These are phyloP conservation scores for Nymphalis polychloros DNA, from an alignment of 2,888 invertebrate genomes.

Conservation along the genomic window DNA sequence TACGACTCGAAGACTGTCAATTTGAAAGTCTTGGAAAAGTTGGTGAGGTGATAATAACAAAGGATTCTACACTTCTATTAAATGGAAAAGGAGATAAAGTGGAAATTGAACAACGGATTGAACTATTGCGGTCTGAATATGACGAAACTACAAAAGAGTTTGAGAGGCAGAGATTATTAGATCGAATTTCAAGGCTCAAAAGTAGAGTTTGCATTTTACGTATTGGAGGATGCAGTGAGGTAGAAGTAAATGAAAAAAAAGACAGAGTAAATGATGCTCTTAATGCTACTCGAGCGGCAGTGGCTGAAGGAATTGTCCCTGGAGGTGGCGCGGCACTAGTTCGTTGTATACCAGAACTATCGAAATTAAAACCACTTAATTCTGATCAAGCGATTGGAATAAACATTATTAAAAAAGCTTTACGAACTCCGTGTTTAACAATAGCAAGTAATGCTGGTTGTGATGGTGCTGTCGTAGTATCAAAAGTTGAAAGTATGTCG, in stretches of 20 bases:
- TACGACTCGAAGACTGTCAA: constrained; percentile 93
- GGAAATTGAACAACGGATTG: constrained; percentile 89
- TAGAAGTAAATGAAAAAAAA: constrained; percentile 98
- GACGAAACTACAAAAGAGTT: constrained; percentile 91
- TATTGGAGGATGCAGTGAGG: constrained; percentile 92
- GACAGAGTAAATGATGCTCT: constrained; percentile 97
- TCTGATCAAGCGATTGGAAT: constrained; percentile 89
- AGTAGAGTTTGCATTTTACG: constrained; percentile 88
- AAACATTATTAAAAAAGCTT: constrained; percentile 90
- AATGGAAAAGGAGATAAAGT: constrained; percentile 88
- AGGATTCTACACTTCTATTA: constrained; percentile 90
- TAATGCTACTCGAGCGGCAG: constrained; percentile 96
- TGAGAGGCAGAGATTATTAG: constrained; percentile 94
- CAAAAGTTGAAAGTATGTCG: constrained; percentile 90
- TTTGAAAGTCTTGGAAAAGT: constrained; percentile 90
- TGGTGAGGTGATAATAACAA: constrained; percentile 94
- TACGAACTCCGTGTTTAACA: constrained; percentile 92
- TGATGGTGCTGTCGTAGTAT: constrained; percentile 93
- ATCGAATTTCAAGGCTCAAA: constrained; percentile 92
- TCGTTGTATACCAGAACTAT: constrained; percentile 87
- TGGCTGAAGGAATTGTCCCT: constrained; percentile 97
- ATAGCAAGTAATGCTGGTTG: constrained; percentile 96
- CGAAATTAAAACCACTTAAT: constrained; percentile 84
- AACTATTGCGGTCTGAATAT: constrained; percentile 91
- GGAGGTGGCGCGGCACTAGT: constrained; percentile 96